Conservation (phyloP, 2,113 vertebrate genomes). For the Trematomus loennbergii region DNA sequence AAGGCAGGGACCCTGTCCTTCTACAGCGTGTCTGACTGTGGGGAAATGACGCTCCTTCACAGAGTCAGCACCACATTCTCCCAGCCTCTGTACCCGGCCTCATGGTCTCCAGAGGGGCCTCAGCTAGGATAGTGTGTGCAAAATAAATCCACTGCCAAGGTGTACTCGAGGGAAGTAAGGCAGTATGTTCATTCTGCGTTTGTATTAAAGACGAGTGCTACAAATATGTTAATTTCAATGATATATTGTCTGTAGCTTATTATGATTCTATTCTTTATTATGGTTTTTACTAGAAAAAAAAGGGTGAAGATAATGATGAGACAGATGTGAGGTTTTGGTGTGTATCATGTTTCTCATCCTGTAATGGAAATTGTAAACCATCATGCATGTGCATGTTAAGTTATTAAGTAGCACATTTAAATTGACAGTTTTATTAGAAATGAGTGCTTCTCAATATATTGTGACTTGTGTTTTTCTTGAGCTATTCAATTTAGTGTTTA, state of each 20-base stretch:
- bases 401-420: neutral
- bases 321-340: neutral
- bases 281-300: no score
- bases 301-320: neutral
- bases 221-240: no score
- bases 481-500: neutral
- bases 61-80: conserved; percentile 51
- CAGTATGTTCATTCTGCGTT: no score
- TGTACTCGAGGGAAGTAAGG: neutral
- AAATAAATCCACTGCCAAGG: neutral
- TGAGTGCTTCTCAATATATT: neutral
- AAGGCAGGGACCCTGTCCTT: conserved; percentile 40
- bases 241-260: neutral
- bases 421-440: no score
- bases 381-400: no score
- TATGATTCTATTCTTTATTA: neutral
- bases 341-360: neutral
- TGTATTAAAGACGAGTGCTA: neutral
- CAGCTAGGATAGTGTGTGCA: conserved; percentile 19
- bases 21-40: conserved; percentile 43
- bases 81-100: conserved; percentile 51
- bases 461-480: conserved; percentile 5
- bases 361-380: neutral
- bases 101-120: conserved; percentile 50
- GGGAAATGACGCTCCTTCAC: conserved; percentile 47